These are phyloP conservation scores for Sitophilus oryzae DNA, from an alignment of 1,140 invertebrate species.

Conservation along the genomic window DNA sequence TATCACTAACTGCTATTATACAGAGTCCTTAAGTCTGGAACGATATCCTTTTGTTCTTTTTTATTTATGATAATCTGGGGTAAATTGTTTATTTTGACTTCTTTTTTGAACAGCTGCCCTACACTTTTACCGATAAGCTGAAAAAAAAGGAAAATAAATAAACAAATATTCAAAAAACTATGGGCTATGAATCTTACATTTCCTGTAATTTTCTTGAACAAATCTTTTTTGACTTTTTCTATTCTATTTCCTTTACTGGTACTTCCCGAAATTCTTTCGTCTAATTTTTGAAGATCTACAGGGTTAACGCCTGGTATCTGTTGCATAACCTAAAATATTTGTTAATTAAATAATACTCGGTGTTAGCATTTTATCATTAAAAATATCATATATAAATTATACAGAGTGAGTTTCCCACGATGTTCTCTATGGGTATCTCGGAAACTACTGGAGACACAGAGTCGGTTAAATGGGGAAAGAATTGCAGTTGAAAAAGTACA, in stretches of 20 bases:
- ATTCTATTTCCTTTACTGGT: slow-evolving; percentile 68
- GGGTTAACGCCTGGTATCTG: slow-evolving; percentile 72
- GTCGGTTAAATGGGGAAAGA: too few species aligned
- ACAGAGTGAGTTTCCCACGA: too few species aligned
- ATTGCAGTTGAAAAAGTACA: too few species aligned
- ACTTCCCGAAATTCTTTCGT: slow-evolving; percentile 70
- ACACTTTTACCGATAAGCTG: slow-evolving; percentile 74
- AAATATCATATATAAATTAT: too few species aligned
- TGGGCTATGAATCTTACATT: slow-evolving; percentile 57
- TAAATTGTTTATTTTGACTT: slow-evolving; percentile 76
- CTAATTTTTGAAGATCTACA: slow-evolving; percentile 71
- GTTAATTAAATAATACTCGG: too few species aligned
- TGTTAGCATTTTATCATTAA: too few species aligned
- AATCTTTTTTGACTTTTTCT: slow-evolving; percentile 83
- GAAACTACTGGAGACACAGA: too few species aligned
- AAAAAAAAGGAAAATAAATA: slow-evolving; percentile 33
- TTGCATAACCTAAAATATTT: slow-evolving; percentile 50
- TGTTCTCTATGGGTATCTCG: too few species aligned
- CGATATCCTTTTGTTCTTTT: slow-evolving; percentile 49
- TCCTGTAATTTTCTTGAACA: slow-evolving; percentile 82
- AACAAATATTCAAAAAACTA: background rate
- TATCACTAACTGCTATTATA: slow-evolving; percentile 33
- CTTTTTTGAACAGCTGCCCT: slow-evolving; percentile 78
- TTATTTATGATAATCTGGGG: slow-evolving; percentile 58
- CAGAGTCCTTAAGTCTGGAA: slow-evolving; percentile 35